These are phyloP conservation scores for Camelus bactrianus DNA, from an alignment of 2,113 vertebrate species.

Conservation along the genomic window DNA sequence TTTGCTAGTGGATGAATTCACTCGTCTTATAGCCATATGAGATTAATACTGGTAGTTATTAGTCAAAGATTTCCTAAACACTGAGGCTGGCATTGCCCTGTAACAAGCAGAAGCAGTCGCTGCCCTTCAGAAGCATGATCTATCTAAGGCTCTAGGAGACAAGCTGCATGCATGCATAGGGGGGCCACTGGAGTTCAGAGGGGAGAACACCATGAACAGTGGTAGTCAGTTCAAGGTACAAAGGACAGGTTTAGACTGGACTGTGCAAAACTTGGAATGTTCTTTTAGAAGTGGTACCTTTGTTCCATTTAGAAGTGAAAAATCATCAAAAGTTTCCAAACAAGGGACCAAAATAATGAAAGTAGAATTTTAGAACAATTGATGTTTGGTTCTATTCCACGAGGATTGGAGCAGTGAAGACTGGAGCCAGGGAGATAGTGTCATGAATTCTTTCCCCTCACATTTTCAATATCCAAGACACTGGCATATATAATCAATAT, in stretches of 20 bases:
- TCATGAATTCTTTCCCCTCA: background rate
- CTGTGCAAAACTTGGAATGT: background rate
- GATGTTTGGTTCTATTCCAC: background rate
- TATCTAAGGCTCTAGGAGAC: background rate
- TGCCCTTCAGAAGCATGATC: background rate
- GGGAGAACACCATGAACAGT: background rate
- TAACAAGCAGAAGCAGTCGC: background rate
- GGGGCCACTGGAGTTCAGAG: background rate
- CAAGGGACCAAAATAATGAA: background rate
- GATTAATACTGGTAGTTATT: background rate
- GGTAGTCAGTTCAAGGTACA: background rate
- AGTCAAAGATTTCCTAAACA: background rate
- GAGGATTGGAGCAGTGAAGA: background rate
- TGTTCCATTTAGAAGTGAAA: background rate
- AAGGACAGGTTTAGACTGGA: background rate
- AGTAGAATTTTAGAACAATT: background rate
- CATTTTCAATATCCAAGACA: background rate
- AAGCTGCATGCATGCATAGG: background rate
- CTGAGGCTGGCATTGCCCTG: background rate
- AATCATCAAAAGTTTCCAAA: background rate
- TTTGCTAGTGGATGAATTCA: background rate
- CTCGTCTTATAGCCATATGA: background rate
- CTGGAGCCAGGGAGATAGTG: background rate
- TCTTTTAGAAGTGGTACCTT: background rate
- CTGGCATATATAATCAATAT: background rate